Base-by-base conservation (phyloP, 2,797 vertebrate species). In the Zalophus californianus region DNA sequence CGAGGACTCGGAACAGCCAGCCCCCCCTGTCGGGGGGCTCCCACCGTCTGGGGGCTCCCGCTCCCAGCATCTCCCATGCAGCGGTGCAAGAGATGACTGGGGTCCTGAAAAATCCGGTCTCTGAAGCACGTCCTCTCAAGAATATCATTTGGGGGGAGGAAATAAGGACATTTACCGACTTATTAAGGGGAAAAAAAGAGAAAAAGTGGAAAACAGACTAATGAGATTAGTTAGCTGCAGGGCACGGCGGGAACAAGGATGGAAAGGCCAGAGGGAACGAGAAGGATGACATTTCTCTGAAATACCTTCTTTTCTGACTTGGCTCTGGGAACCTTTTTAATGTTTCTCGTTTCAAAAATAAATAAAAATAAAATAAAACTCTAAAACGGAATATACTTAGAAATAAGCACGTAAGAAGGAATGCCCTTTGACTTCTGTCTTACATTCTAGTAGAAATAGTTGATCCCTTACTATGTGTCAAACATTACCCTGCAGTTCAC, bases 361-460 rank as follows among this genome's bases (percentile, higher is more conserved):
- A 96, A 72, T 38, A 25, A 78, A 93, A 95, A 78, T 44, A 50
- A 41, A 92, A 95, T 56, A 54, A 96, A 97, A 54, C 48, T 68
- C 78, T 85, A 68, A 87, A 77, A 72, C 1, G 56, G 80, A 80
- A 60, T 77, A 75, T 18, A 93, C 91, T 35, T 32, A 91, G 56
- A 94, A 92, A 68, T 70, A 97, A 97, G 14, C 8, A 75, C 92
- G 79, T 82, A 52, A n/a, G 18, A 58, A 62, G 94, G 32, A 77
- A 78, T 32, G n/a, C 48, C 29, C 52, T 93, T 41, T 73, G 82
- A 50, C 25, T 27, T 62, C 56, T 23, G 7, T 13, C 2, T 70
- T 56, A 60, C 41, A 91, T 54, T 48, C 16, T 16, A 91, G 29
- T 72, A 80, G 96, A 92, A 87, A 80, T n/a, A 75, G 44, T n/a